phyloP scores from a whole-genome alignment of 2,113 vertebrate species.

The Cervus canadensis region DNA sequence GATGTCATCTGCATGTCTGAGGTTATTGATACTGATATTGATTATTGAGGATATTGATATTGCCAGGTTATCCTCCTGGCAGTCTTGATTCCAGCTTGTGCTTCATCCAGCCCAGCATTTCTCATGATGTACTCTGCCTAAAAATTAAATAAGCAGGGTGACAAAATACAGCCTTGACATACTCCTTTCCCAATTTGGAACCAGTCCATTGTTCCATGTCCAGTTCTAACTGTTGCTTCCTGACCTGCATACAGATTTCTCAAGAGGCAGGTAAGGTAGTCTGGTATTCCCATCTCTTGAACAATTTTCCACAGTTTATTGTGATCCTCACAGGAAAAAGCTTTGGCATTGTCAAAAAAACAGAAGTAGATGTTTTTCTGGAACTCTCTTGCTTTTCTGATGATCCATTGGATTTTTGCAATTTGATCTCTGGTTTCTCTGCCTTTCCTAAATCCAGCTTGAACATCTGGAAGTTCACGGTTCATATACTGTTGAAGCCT shows the following conservation, averaged over 20 bases:
- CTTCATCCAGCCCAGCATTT: not conserved
- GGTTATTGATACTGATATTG: not conserved
- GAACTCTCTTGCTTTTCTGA: not conserved
- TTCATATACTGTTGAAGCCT: not conserved
- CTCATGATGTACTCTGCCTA: not conserved
- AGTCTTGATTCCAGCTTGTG: not conserved
- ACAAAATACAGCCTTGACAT: not conserved
- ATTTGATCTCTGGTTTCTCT: not conserved
- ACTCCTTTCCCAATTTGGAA: not conserved
- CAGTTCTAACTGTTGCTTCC: not conserved
- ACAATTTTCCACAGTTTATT: not conserved
- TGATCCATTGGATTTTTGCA: not conserved
- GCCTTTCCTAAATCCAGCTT: not conserved
- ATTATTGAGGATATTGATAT: not conserved
- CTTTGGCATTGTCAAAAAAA: not conserved
- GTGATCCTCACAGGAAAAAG: not conserved
- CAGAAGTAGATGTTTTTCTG: not conserved
- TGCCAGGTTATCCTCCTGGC: not conserved
- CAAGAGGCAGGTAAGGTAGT: not conserved
- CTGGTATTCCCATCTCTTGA: not conserved
- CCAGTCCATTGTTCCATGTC: not conserved
- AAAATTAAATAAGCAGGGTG: not conserved
- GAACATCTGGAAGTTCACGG: not conserved
- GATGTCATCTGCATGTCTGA: not conserved
- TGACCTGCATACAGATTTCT: not conserved